Percentiles rank a stretch among this genome's conserved stretches.
Evolutionary conservation across 2,888 invertebrate genomes (phyloP).

Genomic region (Aporophyla lueneburgensis): DNA sequence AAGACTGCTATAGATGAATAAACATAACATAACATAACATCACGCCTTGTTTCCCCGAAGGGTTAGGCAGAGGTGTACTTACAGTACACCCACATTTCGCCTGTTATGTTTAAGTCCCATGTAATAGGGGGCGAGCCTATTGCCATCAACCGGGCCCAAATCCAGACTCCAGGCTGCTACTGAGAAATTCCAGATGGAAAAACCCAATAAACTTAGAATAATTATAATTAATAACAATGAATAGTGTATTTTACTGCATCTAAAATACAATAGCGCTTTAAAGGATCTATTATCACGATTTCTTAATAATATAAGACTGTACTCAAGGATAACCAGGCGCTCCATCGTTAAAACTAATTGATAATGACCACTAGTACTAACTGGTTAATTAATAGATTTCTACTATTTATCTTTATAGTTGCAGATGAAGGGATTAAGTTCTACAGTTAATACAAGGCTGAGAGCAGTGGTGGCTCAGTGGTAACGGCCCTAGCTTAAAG

Average conservation of each 20-base stretch:
- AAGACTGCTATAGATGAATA: too few species aligned
- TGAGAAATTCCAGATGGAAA: too few species aligned
- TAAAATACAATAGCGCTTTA: not conserved
- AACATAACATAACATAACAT: too few species aligned
- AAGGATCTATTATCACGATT: conserved; percentile 5
- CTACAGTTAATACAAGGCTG: not conserved
- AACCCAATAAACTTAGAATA: too few species aligned
- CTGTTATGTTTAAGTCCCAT: too few species aligned
- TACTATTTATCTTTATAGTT: not conserved
- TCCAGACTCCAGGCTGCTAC: too few species aligned
- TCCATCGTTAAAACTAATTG: conserved; percentile 2
- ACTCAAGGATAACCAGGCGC: conserved; percentile 30
- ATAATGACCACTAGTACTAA: conserved; percentile 5
- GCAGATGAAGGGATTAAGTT: not conserved
- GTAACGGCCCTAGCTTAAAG: too few species aligned
- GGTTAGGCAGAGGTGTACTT: too few species aligned
- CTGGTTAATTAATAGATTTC: not conserved
- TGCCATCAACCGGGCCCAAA: too few species aligned
- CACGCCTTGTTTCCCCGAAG: too few species aligned
- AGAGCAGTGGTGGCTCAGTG: not conserved
- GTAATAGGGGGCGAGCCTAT: too few species aligned
- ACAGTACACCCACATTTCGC: too few species aligned
- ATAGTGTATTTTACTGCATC: conserved; percentile 3
- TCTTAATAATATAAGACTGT: conserved; percentile 6
- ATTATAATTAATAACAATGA: not conserved